Conservation (phyloP, 2,113 vertebrate species). For the Phodopus roborovskii region DNA sequence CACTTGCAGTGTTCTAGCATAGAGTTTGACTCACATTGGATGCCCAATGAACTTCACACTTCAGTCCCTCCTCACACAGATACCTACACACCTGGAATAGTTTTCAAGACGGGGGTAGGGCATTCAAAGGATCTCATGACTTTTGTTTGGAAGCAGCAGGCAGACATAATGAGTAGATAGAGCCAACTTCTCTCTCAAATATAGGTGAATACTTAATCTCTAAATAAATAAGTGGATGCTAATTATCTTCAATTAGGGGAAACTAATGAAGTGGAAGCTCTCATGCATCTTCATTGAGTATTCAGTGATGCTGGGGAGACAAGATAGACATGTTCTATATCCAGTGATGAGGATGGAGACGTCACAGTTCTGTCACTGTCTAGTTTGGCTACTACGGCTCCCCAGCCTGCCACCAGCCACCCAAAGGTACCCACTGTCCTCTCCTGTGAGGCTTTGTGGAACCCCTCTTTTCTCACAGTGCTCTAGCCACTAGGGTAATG, state of each 20-base stretch:
- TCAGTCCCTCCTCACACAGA: neutral
- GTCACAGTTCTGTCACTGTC: neutral
- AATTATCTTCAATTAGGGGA: neutral
- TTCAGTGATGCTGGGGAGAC: neutral
- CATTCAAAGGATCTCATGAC: neutral
- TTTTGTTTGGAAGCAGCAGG: slow-evolving; percentile 53
- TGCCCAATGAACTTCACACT: neutral
- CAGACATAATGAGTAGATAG: neutral
- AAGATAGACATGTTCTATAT: neutral
- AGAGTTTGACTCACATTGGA: neutral
- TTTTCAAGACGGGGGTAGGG: neutral
- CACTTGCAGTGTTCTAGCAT: neutral
- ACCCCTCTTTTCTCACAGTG: neutral
- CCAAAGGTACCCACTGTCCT: neutral
- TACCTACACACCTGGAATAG: neutral
- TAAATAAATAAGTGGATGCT: slow-evolving; percentile 9
- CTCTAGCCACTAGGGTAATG: neutral
- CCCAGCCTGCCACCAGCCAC: neutral
- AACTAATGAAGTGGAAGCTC: neutral
- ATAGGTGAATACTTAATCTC: neutral
- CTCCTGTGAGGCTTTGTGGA: neutral
- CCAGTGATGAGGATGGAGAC: slow-evolving; percentile 17
- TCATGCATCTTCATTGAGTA: neutral
- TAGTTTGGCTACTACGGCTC: neutral
- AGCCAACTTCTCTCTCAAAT: slow-evolving; percentile 33